Base-by-base conservation (phyloP, 2,113 vertebrate species). In the Brachyhypopomus gauderio region DNA sequence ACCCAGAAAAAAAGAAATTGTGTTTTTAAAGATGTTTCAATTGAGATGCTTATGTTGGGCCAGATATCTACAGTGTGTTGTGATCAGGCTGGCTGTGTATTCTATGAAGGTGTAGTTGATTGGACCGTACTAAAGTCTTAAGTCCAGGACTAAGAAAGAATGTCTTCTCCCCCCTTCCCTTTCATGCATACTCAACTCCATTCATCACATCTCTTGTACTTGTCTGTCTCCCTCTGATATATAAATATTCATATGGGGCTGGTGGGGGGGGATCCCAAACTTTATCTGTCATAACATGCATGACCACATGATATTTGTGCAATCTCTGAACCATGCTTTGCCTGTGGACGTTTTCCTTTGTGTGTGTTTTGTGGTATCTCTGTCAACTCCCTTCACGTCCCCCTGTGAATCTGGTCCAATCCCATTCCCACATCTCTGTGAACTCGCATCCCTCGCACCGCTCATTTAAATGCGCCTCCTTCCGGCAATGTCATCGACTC, bases 131-230 rank as follows among this genome's bases (percentile, higher is more conserved):
- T 41, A 75, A 22, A 85, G 84, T 74, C 58, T 71, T 77, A 81
- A 80, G 75, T 71, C 64, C 71, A 86, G 86, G 85, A 75, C 84
- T 91, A 84, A 81, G 88, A 90, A 79, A 81, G 88, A 25, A 91
- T 70, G 81, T 91, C 82, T 92, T 88, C 85, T 89, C 77, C 90
- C 81, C 88, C 80, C 82, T 80, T 75, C 89, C 89, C 86, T 79
- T 91, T 79, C 85, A 85, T 84, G 87, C 85, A 77, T 90, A 27
- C 48, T 75, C 86, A 41, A 36, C 20, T 72, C 79, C 41, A 74
- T 36, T 82, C 77, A 63, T 34, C 34, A 48, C 71, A 83, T 56
- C 58, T 83, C 88, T 76, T 77, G 71, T 85, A 77, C 23, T 74
- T 58, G 4, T n/a, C 48, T 84, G 59, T 89, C 75, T 66, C 4